Conservation (phyloP, 2,797 vertebrate genomes). For the Rhadinocentrus ornatus region DNA sequence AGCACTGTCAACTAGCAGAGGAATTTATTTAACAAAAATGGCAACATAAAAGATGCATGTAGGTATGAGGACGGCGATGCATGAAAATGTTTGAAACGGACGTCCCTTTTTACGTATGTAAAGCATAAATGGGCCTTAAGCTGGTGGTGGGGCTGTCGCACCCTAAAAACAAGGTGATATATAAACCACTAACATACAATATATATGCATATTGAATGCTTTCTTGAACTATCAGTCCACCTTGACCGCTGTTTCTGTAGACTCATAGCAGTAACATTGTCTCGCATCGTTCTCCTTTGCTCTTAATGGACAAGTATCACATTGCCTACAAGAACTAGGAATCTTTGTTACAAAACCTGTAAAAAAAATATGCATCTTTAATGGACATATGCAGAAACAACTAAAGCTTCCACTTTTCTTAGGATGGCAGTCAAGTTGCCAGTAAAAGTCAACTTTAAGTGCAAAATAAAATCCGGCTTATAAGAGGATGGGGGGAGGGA, state of each 20-base stretch:
- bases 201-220: neutral
- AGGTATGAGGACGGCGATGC: too few relatives aligned
- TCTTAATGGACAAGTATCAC: neutral
- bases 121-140: too few relatives aligned
- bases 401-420: neutral
- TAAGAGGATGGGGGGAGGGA: neutral
- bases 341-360: neutral
- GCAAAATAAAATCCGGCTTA: constrained; percentile 23
- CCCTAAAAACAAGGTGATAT: too few relatives aligned
- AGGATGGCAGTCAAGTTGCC: neutral
- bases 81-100: too few relatives aligned
- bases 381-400: constrained; percentile 6
- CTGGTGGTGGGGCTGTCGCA: too few relatives aligned
- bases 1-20: too few relatives aligned
- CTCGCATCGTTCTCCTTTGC: neutral
- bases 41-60: too few relatives aligned
- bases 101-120: too few relatives aligned
- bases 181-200: neutral
- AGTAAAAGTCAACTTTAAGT: constrained; percentile 17
- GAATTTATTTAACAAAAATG: too few relatives aligned
- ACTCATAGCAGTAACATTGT: neutral
- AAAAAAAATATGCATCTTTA: neutral
- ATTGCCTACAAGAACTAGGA: neutral
- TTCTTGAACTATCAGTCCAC: neutral
- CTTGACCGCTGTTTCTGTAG: neutral